These are phyloP conservation scores for Tapera naevia DNA, from an alignment of 2,797 vertebrate genomes.

Conservation along the genomic window DNA sequence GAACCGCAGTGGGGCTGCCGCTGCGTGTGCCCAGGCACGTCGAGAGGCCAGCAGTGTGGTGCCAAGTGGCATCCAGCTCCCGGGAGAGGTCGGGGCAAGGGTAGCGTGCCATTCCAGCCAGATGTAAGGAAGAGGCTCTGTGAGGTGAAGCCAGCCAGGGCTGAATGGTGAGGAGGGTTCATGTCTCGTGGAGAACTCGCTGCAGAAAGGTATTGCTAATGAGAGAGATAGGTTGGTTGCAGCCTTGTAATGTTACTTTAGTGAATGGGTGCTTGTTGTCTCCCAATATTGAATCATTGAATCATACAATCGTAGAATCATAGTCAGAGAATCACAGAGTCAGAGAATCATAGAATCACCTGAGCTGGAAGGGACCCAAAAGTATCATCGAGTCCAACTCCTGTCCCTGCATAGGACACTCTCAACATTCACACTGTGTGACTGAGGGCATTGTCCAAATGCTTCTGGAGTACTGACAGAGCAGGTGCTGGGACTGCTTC, in stretches of 20 bases:
- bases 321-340: too few relatives aligned
- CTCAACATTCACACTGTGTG: too few relatives aligned
- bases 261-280: rapidly evolving
- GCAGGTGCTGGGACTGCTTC: too few relatives aligned
- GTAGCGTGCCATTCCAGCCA: neutral
- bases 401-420: too few relatives aligned
- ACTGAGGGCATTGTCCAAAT: too few relatives aligned
- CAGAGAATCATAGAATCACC: too few relatives aligned
- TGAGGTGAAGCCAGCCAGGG: neutral
- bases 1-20: neutral
- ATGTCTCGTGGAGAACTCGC: neutral
- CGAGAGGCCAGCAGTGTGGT: rapidly evolving
- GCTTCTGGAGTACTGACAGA: too few relatives aligned
- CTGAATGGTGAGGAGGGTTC: neutral
- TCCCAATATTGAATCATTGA: too few relatives aligned
- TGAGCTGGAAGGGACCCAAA: too few relatives aligned
- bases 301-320: too few relatives aligned
- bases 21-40: conserved; percentile 7
- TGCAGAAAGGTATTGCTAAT: neutral
- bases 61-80: neutral
- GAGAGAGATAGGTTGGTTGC: neutral
- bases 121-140: neutral
- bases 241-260: neutral
- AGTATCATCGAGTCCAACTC: too few relatives aligned
- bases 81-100: neutral